Evolutionary conservation across 2,888 invertebrate species (phyloP).

Genomic region (Cordilura impudica): DNA sequence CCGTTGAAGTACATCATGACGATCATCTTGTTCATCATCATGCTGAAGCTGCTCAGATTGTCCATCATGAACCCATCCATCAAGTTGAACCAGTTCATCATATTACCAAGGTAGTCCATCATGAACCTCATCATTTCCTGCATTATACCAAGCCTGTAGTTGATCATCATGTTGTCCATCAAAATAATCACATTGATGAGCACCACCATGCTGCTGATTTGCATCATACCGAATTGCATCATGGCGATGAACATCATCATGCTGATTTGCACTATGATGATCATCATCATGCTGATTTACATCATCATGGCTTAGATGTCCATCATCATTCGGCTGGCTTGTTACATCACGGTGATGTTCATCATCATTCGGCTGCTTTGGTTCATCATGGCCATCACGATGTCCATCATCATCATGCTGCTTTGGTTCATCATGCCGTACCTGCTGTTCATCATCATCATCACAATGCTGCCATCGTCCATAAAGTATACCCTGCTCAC

Average conservation of each 20-base stretch:
- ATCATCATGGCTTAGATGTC: constrained; percentile 60
- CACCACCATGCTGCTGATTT: constrained; percentile 69
- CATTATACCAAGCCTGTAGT: constrained; percentile 74
- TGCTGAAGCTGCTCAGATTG: constrained; percentile 70
- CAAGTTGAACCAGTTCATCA: constrained; percentile 75
- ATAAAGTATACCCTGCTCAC: constrained; percentile 70
- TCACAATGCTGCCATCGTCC: constrained; percentile 68
- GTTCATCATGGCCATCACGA: constrained; percentile 43
- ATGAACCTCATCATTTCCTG: constrained; percentile 75
- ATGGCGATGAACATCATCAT: constrained; percentile 58
- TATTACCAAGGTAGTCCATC: constrained; percentile 75
- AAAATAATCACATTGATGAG: constrained; percentile 70
- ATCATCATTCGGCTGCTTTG: constrained; percentile 39
- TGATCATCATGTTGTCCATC: constrained; percentile 73
- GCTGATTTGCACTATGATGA: constrained; percentile 50
- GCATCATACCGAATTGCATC: constrained; percentile 68
- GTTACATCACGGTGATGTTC: constrained; percentile 47
- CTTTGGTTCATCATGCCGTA: constrained; percentile 67
- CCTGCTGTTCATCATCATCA: constrained; percentile 65
- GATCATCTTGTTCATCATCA: constrained; percentile 67
- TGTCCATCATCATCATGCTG: constrained; percentile 59
- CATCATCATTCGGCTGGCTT: constrained; percentile 64
- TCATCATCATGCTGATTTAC: constrained; percentile 56
- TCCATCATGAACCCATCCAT: constrained; percentile 75
- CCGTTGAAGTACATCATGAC: constrained; percentile 67